Base-by-base conservation (phyloP, 2,797 vertebrate genomes). In the Acanthurus lineatus region DNA sequence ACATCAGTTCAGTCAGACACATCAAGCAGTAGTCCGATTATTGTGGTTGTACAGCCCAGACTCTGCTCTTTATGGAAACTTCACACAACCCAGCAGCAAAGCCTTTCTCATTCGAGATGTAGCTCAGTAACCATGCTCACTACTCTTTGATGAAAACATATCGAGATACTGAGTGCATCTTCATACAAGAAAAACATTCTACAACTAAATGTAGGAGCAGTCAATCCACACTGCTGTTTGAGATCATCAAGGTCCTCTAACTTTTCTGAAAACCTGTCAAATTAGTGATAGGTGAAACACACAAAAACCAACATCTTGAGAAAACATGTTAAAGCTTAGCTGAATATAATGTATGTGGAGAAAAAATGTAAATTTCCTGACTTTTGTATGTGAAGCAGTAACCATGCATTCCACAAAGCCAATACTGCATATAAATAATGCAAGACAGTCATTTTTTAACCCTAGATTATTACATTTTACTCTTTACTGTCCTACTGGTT, bases 11-110 rank as follows among this genome's bases (percentile, higher is more conserved):
- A 70, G 57, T 62, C 40, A 45, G 60, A 58, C 14, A 53, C 20
- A 40, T 75, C 47, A 60, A 69, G 35, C 14, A 28, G 17, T 0
- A 42, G 53, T 38, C 48, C 45, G 59, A 53, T 58, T 76, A 28
- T 42, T 58, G 47, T 58, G 32, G 68, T 16, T 35, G 15, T 22
- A 11, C 22, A 45, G 68, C 17, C n/a, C 12, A 32, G 25, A 14
- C 17, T 69, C 16, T 22, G 53, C n/a, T 16, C 40, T 45, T 53
- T 51, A n/a, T 42, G 2, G 9, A 51, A 70, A 79, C 42, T 44
- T 51, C 35, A 75, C 61, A 76, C 32, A 74, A 63, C 35, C 11
- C n/a, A 53, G 57, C 45, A 67, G 40, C 45, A 59, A 54, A 66
- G 48, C 28, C 2, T 11, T 28, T 22, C 19, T 64, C 12, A 65